Percentiles rank a stretch among this genome's conserved stretches.
Evolutionary conservation across 2,888 invertebrate genomes (phyloP).

Genomic region (Plagodis dolabraria): DNA sequence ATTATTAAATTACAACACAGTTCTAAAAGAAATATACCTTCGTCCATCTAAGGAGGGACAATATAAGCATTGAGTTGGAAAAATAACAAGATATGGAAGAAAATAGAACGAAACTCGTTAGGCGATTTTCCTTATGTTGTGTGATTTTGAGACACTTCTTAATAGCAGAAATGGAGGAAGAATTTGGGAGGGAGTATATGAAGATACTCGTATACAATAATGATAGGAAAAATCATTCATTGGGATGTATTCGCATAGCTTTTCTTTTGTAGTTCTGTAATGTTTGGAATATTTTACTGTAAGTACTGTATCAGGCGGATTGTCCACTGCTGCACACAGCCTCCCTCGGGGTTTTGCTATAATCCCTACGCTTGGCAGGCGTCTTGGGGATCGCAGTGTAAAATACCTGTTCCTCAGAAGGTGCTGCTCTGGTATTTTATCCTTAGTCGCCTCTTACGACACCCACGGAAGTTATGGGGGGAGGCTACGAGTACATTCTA

Average conservation of each 20-base stretch:
- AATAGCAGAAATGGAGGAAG: not conserved
- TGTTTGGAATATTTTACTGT: too few relatives aligned
- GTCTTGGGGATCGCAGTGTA: too few relatives aligned
- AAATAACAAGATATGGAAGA: slow-evolving; percentile 12
- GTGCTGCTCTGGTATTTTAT: too few relatives aligned
- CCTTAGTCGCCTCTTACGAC: too few relatives aligned
- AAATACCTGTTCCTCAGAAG: too few relatives aligned
- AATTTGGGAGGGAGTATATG: not conserved
- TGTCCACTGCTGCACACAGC: too few relatives aligned
- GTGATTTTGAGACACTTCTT: slow-evolving; percentile 5
- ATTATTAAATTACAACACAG: slow-evolving; percentile 10
- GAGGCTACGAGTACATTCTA: too few relatives aligned
- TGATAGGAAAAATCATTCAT: not conserved
- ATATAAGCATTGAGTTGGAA: slow-evolving; percentile 6
- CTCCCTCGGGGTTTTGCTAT: too few relatives aligned
- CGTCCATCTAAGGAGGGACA: slow-evolving; percentile 4
- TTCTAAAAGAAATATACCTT: slow-evolving; percentile 4
- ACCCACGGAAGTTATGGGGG: too few relatives aligned
- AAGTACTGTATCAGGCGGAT: too few relatives aligned
- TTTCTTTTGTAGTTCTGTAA: too few relatives aligned
- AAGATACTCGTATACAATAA: not conserved
- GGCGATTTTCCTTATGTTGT: not conserved
- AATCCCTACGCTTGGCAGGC: too few relatives aligned
- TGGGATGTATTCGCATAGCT: not conserved
- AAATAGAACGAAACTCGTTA: slow-evolving; percentile 1